Evolutionary conservation across 2,888 invertebrate species (phyloP), one percentile per base, ranked within the genome.

Genomic region (Strigamia crassipes): DNA sequence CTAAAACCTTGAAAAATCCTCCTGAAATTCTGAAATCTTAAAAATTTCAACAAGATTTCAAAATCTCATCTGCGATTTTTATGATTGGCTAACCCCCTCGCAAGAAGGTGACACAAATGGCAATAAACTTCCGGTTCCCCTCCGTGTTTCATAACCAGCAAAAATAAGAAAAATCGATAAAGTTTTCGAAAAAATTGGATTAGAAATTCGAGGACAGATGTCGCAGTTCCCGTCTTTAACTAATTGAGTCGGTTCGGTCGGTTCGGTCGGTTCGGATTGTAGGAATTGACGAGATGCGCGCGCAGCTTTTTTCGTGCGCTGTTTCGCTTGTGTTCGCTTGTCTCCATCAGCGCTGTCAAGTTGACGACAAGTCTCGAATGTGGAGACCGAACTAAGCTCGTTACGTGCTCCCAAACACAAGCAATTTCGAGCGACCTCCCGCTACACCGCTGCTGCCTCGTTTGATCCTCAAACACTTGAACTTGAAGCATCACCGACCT

Each of bases 171-270:
- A n/a, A n/a, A n/a, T n/a, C n/a, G n/a, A n/a, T n/a, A n/a, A n/a
- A n/a, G n/a, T n/a, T n/a, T n/a, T n/a, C n/a, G n/a, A n/a, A n/a
- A n/a, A 9, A 51, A 3, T n/a, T 15, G 27, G 27, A 27, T 27
- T 27, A 27, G 27, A 2, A 27, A 27, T 27, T 27, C 27, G 15
- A 23, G 12, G 23, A 8, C 66, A 66, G 66, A 21, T 73, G 73
- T 23, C 12, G 27, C 6, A 5, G 73, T 73, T 73, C 27, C 31
- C 73, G 8, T 73, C 73, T 73, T 73, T 31, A 73, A 73, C 73
- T 73, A 73, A 73, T 73, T 73, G 73, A 73, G 73, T 73, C 73
- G 15, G 73, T 73, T 31, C 73, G 31, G n/a, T n/a, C n/a, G n/a
- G n/a, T n/a, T n/a, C n/a, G n/a, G n/a, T n/a, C n/a, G n/a, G n/a